Conservation (phyloP, 2,888 invertebrate species). For the Limenitis camilla region DNA sequence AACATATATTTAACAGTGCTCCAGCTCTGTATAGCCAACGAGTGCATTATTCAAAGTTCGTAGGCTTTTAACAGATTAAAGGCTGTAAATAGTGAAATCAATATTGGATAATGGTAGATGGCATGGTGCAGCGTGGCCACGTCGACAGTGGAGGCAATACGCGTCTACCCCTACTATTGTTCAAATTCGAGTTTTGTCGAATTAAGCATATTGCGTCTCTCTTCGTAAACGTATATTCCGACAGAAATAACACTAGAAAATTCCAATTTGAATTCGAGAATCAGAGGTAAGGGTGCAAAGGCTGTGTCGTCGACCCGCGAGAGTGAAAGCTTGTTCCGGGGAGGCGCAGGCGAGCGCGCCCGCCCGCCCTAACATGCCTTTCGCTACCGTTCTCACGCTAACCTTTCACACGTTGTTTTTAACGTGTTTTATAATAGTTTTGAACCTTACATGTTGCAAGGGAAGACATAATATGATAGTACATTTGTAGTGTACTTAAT, state of each 20-base stretch:
- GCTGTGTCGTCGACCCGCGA: slow-evolving; percentile 69
- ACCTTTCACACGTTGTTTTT: slow-evolving; percentile 52
- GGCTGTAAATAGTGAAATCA: slow-evolving; percentile 68
- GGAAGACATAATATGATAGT: neutral
- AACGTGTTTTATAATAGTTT: slow-evolving; percentile 42
- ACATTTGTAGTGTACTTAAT: too few relatives aligned
- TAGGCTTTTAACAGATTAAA: slow-evolving; percentile 56
- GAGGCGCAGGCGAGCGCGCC: slow-evolving; percentile 45
- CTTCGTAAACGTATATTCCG: slow-evolving; percentile 16
- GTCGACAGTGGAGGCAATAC: slow-evolving; percentile 37
- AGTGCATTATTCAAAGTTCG: slow-evolving; percentile 32
- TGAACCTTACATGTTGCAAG: neutral
- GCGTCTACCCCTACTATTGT: slow-evolving; percentile 44
- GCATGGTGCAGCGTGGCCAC: slow-evolving; percentile 43
- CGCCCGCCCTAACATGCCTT: slow-evolving; percentile 64
- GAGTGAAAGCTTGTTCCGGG: slow-evolving; percentile 71
- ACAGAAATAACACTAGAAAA: slow-evolving; percentile 12
- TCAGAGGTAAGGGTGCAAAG: slow-evolving; percentile 53
- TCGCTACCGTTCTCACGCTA: slow-evolving; percentile 69
- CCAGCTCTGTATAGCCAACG: neutral
- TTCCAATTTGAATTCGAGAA: slow-evolving; percentile 17
- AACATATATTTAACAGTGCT: neutral
- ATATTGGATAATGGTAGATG: slow-evolving; percentile 64
- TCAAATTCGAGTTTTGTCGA: slow-evolving; percentile 13
- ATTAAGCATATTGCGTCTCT: slow-evolving; percentile 15